These are phyloP conservation scores for Drosophila pallidifrons DNA, from an alignment of 1,140 invertebrate genomes.

Conservation along the genomic window DNA sequence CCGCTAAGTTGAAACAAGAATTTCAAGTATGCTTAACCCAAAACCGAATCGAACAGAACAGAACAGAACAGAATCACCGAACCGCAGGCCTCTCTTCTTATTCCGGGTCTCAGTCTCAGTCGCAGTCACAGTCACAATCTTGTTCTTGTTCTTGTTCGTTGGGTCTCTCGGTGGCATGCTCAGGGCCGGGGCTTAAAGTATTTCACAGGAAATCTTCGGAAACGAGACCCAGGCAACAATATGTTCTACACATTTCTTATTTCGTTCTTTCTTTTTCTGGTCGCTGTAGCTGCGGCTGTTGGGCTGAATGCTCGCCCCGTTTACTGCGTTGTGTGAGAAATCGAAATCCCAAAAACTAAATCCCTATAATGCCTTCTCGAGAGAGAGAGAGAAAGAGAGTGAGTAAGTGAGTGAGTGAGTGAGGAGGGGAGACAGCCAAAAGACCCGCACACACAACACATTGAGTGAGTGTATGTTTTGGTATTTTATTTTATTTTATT, in stretches of 20 bases:
- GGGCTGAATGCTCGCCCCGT: constrained; percentile 23
- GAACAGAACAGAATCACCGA: constrained; percentile 20
- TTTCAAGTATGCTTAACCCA: constrained; percentile 83
- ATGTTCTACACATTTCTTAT: constrained; percentile 82
- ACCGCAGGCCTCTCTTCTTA: constrained; percentile 32
- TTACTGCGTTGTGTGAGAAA: constrained; percentile 65
- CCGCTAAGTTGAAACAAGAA: constrained; percentile 76
- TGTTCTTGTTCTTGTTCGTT: constrained; percentile 38
- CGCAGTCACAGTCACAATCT: constrained; percentile 19
- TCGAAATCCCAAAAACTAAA: constrained; percentile 84
- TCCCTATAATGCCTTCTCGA: constrained; percentile 76
- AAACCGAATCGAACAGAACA: constrained; percentile 52
- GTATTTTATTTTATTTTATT: constrained; percentile 65
- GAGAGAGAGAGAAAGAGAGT: constrained; percentile 23
- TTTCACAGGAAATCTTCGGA: constrained; percentile 84
- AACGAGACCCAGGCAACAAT: constrained; percentile 74
- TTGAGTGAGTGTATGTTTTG: constrained; percentile 60
- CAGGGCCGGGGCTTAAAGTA: constrained; percentile 74
- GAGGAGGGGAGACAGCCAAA: constrained; percentile 38
- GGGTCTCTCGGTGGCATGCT: constrained; percentile 29
- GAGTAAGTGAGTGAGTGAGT: constrained; percentile 28
- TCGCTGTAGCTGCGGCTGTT: neutral
- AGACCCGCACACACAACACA: constrained; percentile 40
- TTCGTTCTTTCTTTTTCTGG: constrained; percentile 12
- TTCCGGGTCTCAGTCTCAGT: constrained; percentile 20